Evolutionary conservation across 2,888 invertebrate species (phyloP).

Genomic region (Athripsodes cinereus): DNA sequence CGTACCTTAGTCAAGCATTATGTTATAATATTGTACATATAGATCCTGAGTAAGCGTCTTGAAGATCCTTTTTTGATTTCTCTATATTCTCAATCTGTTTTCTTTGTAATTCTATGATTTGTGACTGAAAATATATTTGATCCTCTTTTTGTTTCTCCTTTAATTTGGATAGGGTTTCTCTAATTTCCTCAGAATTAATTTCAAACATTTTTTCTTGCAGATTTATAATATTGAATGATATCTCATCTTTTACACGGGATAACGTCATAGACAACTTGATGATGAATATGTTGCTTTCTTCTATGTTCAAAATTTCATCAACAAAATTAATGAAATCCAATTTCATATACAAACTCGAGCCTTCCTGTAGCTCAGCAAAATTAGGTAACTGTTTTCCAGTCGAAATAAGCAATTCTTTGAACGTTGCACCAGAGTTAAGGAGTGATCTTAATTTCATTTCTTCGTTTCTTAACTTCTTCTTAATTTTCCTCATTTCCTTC

Average conservation of each 20-base stretch:
- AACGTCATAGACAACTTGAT: neutral
- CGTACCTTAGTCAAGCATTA: no score
- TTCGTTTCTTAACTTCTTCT: neutral
- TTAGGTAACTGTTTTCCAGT: neutral
- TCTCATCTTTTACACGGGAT: neutral
- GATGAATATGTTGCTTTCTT: neutral
- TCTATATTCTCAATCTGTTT: neutral
- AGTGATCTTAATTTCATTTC: neutral
- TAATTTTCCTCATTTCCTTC: neutral
- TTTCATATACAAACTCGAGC: neutral
- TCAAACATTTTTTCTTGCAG: neutral
- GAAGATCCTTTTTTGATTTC: no score
- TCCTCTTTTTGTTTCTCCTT: neutral
- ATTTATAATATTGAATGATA: neutral
- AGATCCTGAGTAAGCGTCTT: no score
- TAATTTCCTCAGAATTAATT: neutral
- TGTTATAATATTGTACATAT: no score
- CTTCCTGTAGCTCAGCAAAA: neutral
- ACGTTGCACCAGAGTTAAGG: no score
- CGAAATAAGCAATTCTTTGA: neutral
- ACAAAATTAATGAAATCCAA: neutral
- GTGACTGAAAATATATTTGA: neutral
- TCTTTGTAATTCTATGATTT: neutral
- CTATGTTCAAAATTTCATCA: neutral
- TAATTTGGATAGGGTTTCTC: neutral